Evolutionary conservation across 2,113 vertebrate species (phyloP), one percentile per base, ranked within the genome.

Genomic region (Copsychus sechellarum): DNA sequence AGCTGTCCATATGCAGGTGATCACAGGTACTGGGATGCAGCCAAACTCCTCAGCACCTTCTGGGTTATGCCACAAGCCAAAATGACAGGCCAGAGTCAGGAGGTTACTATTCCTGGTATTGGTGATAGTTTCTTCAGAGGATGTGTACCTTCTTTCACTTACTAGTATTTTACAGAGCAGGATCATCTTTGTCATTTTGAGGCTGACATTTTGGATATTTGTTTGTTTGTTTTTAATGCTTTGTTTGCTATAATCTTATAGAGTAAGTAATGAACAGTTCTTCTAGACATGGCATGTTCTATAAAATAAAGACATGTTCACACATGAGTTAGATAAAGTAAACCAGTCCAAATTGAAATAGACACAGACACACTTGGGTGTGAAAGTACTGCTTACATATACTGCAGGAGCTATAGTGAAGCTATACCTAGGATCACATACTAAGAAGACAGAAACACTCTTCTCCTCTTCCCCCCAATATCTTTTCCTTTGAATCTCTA

Each of bases 1-100:
- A 72, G 20, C 40, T 88, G 16, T 47, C 74, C 58, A 47, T 94
- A 47, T 72, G 91, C 78, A 82, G 81, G 23, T 76, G 57, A 85
- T 80, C n/a, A 28, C 84, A 82, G 81, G 81, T 1, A 3, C 62
- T 95, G 73, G 67, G 38, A 40, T 45, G 69, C 53, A 51, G 72
- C 92, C 94, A 97, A 28, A 67, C 25, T 43, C 74, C 71, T 73
- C 79, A 48, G 36, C 62, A 70, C 62, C 69, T 91, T 88, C 81
- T 82, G 47, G 21, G 42, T 83, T 77, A 31, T 50, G 29, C 38
- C 47, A 24, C 0, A 0, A 88, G 81, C 67, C 74, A 83, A 85
- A 71, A 67, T 47, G 69, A 14, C n/a, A 80, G 58, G 42, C 34
- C 38, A 34, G n/a, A 91, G 60, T 57, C 65, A 34, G 86, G 36